These are phyloP conservation scores for Microctonus hyperodae DNA, from an alignment of 2,888 invertebrate genomes.

Conservation along the genomic window DNA sequence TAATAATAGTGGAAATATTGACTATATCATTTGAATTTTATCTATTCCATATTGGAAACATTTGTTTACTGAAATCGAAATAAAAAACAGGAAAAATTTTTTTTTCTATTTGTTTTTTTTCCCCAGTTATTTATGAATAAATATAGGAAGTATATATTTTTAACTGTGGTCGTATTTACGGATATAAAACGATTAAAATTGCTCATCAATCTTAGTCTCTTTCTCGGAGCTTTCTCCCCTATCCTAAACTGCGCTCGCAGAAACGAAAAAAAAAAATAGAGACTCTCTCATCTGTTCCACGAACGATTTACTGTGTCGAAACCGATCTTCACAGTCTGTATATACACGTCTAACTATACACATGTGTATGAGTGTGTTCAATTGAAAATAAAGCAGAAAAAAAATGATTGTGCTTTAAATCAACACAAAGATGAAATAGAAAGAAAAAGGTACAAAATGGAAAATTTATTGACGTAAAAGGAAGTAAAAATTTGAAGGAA, in stretches of 20 bases:
- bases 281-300: not conserved
- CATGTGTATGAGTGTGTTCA: not conserved
- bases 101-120: no score
- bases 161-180: not conserved
- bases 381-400: not conserved
- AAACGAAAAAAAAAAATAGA: not conserved
- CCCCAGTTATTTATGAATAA: not conserved
- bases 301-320: not conserved
- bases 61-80: not conserved
- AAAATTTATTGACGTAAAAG: not conserved
- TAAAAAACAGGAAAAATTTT: no score
- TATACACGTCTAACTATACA: not conserved
- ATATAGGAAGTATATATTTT: not conserved
- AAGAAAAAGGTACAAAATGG: not conserved
- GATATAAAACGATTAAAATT: not conserved
- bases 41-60: not conserved
- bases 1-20: not conserved
- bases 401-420: not conserved
- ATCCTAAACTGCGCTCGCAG: not conserved
- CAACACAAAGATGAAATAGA: not conserved
- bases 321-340: not conserved
- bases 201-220: not conserved
- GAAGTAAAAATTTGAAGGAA: not conserved
- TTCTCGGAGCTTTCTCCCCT: not conserved
- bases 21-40: not conserved